Conservation (phyloP, 2,888 invertebrate genomes). For the Eupithecia subfuscata region DNA sequence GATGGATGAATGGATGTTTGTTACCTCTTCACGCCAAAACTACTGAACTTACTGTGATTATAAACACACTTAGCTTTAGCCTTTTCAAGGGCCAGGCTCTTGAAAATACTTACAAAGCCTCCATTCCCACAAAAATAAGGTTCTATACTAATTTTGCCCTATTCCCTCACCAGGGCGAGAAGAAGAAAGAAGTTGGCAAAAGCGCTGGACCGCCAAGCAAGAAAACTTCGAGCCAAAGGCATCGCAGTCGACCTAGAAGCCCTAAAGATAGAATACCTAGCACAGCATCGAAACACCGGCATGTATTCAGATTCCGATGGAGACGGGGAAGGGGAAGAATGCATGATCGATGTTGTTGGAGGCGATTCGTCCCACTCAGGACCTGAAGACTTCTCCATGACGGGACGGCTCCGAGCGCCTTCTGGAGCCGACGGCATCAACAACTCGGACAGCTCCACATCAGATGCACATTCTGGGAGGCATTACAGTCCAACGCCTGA, state of each 20-base stretch:
- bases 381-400: slow-evolving; percentile 86
- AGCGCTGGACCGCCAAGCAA: slow-evolving; percentile 95
- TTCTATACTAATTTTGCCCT: slow-evolving; percentile 83
- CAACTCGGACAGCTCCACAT: slow-evolving; percentile 84
- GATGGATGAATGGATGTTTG: too few species aligned
- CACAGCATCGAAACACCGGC: slow-evolving; percentile 87
- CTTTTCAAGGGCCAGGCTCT: too few species aligned
- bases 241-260: slow-evolving; percentile 95
- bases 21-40: too few species aligned
- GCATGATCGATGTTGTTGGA: slow-evolving; percentile 94
- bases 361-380: slow-evolving; percentile 89
- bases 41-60: too few species aligned
- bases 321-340: slow-evolving; percentile 86
- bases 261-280: slow-evolving; percentile 92
- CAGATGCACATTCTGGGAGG: slow-evolving; percentile 75
- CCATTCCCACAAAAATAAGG: slow-evolving; percentile 55
- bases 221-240: slow-evolving; percentile 95
- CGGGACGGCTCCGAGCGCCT: slow-evolving; percentile 83
- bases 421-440: slow-evolving; percentile 84
- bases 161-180: slow-evolving; percentile 87
- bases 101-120: background rate
- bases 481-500: slow-evolving; percentile 79
- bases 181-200: slow-evolving; percentile 96
- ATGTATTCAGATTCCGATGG: slow-evolving; percentile 85
- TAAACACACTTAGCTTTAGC: too few species aligned